Evolutionary conservation across 2,888 invertebrate species (phyloP), one percentile per base, ranked within the genome.

Genomic region (Volucella inflata): DNA sequence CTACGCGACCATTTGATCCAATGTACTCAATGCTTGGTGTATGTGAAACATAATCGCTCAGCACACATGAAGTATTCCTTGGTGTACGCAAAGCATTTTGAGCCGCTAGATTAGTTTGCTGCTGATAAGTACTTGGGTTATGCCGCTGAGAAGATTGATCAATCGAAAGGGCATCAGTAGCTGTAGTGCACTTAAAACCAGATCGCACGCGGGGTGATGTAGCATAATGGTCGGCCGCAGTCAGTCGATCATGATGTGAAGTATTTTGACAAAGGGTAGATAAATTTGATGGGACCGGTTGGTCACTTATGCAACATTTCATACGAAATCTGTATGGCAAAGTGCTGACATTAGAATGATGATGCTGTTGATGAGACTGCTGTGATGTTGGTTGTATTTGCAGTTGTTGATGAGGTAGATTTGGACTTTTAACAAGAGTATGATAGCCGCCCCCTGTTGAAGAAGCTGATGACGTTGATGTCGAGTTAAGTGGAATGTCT

Each of bases 251-350:
- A 38, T 87, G 87, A 53, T 88, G 80, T 40, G 80, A 51, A 11
- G 75, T 77, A 51, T 57, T 62, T 21, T 81, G 81, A 62, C 79
- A 65, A 67, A 87, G 21, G 38, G 82, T 40, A 57, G 88, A 65
- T 60, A 78, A 74, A 59, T 64, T 85, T 2, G 81, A 55, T 6
- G 83, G 51, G 2, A 71, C 70, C 0, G 78, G 74, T 67, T 68
- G 77, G 64, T 87, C 88, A 40, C 88, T 88, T 8, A 88, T 88
- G 59, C 91, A 92, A 78, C 92, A 92, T 88, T 92, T 92, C 88
- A 90, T 89, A 17, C 90, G 89, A 53, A 91, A 90, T 57, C 90
- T 90, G 76, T 92, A 91, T 4, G 91, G 90, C 59, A 91, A 84
- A 2, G 90, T 90, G 60, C 87, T 88, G 2, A 89, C 88, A 68